Evolutionary conservation across 1,140 invertebrate genomes (phyloP).

Genomic region (Colletes latitarsis): DNA sequence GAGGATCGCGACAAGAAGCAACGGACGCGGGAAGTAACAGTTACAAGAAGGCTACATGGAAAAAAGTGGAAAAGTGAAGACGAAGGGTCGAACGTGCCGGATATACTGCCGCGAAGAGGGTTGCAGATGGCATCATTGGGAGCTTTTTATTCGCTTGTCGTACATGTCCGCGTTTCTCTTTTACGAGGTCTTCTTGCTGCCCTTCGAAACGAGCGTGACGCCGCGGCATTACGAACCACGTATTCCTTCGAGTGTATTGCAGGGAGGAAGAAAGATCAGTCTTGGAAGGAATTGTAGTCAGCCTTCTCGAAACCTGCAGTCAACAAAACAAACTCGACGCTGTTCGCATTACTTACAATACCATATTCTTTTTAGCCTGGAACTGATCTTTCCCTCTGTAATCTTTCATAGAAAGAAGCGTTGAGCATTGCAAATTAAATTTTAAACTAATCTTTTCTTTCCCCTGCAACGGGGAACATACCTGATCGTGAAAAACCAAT

Average conservation of each 20-base stretch:
- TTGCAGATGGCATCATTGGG: constrained; percentile 65
- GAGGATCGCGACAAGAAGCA: constrained; percentile 5
- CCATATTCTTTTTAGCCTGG: too few species aligned
- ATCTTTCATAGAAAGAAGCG: too few species aligned
- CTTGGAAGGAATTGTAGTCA: too few species aligned
- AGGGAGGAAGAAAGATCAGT: too few species aligned
- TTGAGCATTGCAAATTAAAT: too few species aligned
- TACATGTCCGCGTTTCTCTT: constrained; percentile 63
- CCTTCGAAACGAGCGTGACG: constrained; percentile 26
- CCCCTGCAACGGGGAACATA: too few species aligned
- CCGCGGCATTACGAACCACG: constrained; percentile 12
- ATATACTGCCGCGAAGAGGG: constrained; percentile 64
- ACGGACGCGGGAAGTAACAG: background rate
- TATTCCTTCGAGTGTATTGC: background rate
- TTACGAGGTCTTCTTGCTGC: constrained; percentile 65
- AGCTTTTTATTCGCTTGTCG: constrained; percentile 65
- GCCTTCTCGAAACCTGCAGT: too few species aligned
- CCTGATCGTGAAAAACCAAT: too few species aligned
- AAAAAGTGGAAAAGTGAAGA: constrained; percentile 32
- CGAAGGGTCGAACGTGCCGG: constrained; percentile 25
- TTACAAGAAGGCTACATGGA: background rate
- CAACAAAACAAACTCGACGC: too few species aligned
- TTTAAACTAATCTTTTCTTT: too few species aligned
- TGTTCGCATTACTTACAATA: too few species aligned
- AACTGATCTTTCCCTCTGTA: too few species aligned